A percentile compares a stretch with the other conserved stretches of the same genome.
Evolutionary conservation across 2,888 invertebrate genomes (phyloP).

Genomic region (Koerneria pararmatus): DNA sequence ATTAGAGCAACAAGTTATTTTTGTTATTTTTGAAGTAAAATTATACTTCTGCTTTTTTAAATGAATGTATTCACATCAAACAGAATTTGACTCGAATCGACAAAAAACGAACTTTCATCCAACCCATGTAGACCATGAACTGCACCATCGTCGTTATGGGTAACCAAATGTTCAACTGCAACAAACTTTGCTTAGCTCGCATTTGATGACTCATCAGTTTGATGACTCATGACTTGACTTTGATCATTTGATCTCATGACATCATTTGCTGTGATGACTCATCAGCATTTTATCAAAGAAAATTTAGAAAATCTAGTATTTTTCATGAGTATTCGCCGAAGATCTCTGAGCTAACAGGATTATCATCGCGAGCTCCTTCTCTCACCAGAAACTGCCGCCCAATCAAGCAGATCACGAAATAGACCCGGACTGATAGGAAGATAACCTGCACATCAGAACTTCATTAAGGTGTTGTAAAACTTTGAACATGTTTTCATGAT

Average conservation of each 20-base stretch:
- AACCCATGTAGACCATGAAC: slow-evolving; percentile 48
- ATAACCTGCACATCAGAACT: slow-evolving; percentile 27
- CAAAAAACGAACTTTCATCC: slow-evolving; percentile 41
- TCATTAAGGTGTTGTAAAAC: not conserved
- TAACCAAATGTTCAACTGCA: slow-evolving; percentile 50
- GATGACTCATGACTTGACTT: too few species aligned
- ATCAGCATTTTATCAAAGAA: not conserved
- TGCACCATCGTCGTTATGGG: slow-evolving; percentile 52
- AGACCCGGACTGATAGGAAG: slow-evolving; percentile 41
- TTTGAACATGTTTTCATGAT: not conserved
- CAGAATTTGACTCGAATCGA: too few species aligned
- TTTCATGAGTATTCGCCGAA: not conserved
- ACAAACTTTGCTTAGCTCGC: not conserved
- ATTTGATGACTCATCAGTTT: too few species aligned
- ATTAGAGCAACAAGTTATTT: too few species aligned
- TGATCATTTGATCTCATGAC: too few species aligned
- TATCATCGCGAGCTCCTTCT: slow-evolving; percentile 22
- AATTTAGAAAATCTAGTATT: not conserved
- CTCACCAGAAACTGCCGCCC: slow-evolving; percentile 43
- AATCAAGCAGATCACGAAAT: slow-evolving; percentile 41
- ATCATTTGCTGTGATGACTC: too few species aligned
- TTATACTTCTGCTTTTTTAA: not conserved
- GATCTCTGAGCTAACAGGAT: not conserved
- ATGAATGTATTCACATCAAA: too few species aligned
- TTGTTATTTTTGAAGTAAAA: not conserved